phyloP scores from a whole-genome alignment of 2,888 invertebrate genomes.

The Disparrhopalites patrizii region DNA sequence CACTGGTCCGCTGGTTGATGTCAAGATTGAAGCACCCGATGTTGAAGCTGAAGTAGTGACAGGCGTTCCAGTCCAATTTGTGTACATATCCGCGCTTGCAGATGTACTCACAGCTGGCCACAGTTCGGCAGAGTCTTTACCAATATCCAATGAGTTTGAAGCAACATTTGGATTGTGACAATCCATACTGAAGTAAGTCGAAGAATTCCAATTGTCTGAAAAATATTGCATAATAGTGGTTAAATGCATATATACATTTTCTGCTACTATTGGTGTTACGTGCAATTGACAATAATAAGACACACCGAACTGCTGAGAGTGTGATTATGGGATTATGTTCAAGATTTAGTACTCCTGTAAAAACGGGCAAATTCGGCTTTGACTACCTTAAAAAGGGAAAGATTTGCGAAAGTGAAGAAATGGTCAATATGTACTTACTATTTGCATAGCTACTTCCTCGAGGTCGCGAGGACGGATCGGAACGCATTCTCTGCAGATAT shows the following conservation, averaged over 20 bases:
- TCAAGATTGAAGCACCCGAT: slow-evolving; percentile 8
- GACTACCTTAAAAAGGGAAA: neutral
- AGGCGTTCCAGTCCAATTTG: slow-evolving; percentile 18
- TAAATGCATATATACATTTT: too few species aligned
- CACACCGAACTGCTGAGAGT: too few species aligned
- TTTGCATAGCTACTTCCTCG: slow-evolving; percentile 13
- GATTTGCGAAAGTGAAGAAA: neutral
- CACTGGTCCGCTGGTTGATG: slow-evolving; percentile 16
- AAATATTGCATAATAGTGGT: too few species aligned
- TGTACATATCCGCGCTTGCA: neutral
- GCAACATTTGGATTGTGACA: neutral
- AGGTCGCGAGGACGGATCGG: slow-evolving; percentile 34
- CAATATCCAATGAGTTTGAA: neutral
- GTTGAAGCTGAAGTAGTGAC: slow-evolving; percentile 18
- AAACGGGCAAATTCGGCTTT: neutral
- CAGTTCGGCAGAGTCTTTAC: slow-evolving; percentile 14
- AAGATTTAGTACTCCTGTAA: too few species aligned
- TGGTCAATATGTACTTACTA: slow-evolving; percentile 10
- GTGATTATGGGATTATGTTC: too few species aligned
- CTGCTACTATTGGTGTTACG: too few species aligned
- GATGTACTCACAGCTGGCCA: slow-evolving; percentile 23
- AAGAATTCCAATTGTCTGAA: slow-evolving; percentile 16
- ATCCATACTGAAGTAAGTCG: slow-evolving; percentile 13
- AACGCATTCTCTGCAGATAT: slow-evolving; percentile 43
- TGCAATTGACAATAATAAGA: too few species aligned